A percentile compares a stretch with the other conserved stretches of the same genome.
phyloP scores from a whole-genome alignment of 2,888 invertebrate species.

The Stomorhina lunata region DNA sequence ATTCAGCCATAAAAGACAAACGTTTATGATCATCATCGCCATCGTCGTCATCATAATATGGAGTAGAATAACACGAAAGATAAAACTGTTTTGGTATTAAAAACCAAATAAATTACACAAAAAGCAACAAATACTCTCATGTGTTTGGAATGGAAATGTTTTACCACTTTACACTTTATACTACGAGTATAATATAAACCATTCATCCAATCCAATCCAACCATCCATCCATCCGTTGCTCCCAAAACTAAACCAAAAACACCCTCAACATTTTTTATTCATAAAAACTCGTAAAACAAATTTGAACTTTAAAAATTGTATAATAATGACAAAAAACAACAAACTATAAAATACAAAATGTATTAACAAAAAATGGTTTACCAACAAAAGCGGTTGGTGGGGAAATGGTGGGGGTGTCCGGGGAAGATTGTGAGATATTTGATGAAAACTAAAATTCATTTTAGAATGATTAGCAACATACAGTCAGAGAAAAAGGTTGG shows the following conservation, averaged over 20 bases:
- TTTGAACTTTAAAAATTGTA: constrained; percentile 52
- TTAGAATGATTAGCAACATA: not conserved
- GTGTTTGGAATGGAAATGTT: not conserved
- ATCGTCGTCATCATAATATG: not conserved
- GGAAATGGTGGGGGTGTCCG: not conserved
- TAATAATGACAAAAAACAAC: constrained; percentile 24
- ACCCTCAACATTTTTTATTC: constrained; percentile 9
- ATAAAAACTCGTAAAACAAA: constrained; percentile 43
- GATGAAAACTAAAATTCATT: constrained; percentile 3
- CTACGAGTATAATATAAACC: too few species aligned
- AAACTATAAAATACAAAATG: not conserved
- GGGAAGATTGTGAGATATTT: not conserved
- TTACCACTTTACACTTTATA: not conserved
- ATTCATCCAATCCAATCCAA: too few species aligned
- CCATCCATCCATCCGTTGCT: not conserved
- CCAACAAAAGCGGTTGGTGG: not conserved
- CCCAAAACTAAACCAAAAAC: too few species aligned
- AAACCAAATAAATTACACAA: not conserved
- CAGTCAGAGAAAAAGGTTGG: too few species aligned
- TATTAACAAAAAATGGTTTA: constrained; percentile 23
- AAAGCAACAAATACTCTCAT: not conserved
- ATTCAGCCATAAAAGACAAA: not conserved
- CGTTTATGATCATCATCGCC: not conserved
- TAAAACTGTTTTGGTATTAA: too few species aligned
- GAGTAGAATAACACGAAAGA: not conserved